A percentile compares a stretch with the other conserved stretches of the same genome.
Evolutionary conservation across 2,888 invertebrate species (phyloP).

Genomic region (Drosophila cognata): DNA sequence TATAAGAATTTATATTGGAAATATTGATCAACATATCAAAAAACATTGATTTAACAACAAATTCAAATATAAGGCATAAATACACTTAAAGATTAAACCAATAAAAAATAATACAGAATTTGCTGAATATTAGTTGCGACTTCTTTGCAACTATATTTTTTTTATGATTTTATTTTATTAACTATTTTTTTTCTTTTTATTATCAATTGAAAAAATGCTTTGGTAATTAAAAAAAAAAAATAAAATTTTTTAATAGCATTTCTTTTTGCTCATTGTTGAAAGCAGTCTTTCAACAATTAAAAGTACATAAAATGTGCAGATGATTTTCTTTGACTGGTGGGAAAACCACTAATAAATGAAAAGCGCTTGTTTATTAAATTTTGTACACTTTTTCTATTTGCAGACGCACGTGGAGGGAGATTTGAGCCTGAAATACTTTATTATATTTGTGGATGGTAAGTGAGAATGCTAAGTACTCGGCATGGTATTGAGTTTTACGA

Average conservation of each 20-base stretch:
- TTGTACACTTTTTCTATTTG: slow-evolving; percentile 24
- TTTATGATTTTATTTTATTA: too few species aligned
- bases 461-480: slow-evolving; percentile 17
- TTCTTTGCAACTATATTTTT: too few species aligned
- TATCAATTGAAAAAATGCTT: neutral
- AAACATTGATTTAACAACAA: neutral
- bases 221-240: neutral
- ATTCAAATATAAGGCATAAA: neutral
- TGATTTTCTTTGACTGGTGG: neutral
- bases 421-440: too few species aligned
- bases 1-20: neutral
- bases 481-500: slow-evolving; percentile 36
- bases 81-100: neutral
- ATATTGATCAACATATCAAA: neutral
- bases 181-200: too few species aligned
- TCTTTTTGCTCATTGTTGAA: neutral
- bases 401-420: slow-evolving; percentile 13
- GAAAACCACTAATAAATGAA: neutral
- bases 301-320: neutral
- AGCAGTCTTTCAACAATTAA: neutral
- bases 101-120: neutral
- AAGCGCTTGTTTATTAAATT: neutral
- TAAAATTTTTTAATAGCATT: neutral
- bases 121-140: too few species aligned
- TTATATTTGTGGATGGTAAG: slow-evolving; percentile 35